Evolutionary conservation across 1,140 invertebrate species (phyloP).

Genomic region (Delia radicum): DNA sequence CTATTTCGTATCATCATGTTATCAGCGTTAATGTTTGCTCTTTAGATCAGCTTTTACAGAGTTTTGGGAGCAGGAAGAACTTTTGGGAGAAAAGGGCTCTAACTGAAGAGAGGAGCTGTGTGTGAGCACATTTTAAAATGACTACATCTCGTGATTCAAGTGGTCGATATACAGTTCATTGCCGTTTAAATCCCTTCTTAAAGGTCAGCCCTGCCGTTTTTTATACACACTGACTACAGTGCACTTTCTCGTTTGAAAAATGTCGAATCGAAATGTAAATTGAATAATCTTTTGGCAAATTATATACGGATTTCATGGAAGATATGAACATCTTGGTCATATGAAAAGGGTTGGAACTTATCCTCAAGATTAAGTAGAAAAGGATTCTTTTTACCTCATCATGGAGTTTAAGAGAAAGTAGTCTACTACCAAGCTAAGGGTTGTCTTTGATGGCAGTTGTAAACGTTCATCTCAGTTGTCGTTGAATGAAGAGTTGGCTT

Average conservation of each 20-base stretch:
- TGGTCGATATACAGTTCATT: neutral
- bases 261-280: neutral
- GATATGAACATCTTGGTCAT: neutral
- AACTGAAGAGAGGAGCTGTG: neutral
- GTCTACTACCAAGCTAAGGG: neutral
- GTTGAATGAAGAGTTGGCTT: slow-evolving; percentile 43
- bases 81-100: neutral
- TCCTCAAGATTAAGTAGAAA: neutral
- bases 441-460: neutral
- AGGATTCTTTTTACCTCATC: neutral
- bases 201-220: neutral
- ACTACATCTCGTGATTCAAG: neutral
- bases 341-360: neutral
- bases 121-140: neutral
- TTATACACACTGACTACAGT: neutral
- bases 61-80: neutral
- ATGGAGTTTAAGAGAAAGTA: neutral
- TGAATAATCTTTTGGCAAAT: neutral
- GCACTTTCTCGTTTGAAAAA: neutral
- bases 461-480: slow-evolving; percentile 26
- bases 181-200: neutral
- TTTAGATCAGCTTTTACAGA: neutral
- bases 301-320: neutral
- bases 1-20: too few relatives aligned
- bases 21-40: neutral